Conservation (phyloP, 2,888 invertebrate genomes). For the Drosophila cognata region DNA sequence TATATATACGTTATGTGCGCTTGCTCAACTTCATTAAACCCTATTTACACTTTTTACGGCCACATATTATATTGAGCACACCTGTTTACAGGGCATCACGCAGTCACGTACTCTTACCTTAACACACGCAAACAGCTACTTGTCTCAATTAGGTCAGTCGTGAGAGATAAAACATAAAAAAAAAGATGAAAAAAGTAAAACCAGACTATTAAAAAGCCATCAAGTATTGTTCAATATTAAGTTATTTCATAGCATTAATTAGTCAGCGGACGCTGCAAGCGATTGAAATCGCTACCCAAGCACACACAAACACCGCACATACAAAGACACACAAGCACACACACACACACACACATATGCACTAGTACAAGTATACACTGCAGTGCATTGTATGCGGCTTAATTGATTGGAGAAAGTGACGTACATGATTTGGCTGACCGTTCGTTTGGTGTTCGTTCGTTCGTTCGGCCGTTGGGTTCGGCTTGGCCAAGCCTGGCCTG, state of each 20-base stretch:
- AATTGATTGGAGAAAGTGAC: slow-evolving; percentile 78
- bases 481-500: slow-evolving; percentile 29
- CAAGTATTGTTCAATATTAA: slow-evolving; percentile 78
- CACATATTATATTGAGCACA: not conserved
- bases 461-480: slow-evolving; percentile 1
- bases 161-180: slow-evolving; percentile 46
- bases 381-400: slow-evolving; percentile 51
- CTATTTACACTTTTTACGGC: not conserved
- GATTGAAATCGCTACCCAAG: slow-evolving; percentile 64
- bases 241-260: slow-evolving; percentile 76
- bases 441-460: slow-evolving; percentile 21
- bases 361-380: slow-evolving; percentile 39
- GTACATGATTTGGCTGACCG: slow-evolving; percentile 60
- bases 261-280: slow-evolving; percentile 48
- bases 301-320: slow-evolving; percentile 5
- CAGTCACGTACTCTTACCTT: not conserved
- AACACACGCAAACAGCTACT: slow-evolving; percentile 4
- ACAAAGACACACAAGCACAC: slow-evolving; percentile 8
- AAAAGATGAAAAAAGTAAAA: slow-evolving; percentile 45
- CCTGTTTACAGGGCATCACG: slow-evolving; percentile 27
- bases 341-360: slow-evolving; percentile 12
- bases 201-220: slow-evolving; percentile 71
- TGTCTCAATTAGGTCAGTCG: slow-evolving; percentile 65
- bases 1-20: not conserved
- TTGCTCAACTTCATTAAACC: not conserved